Conservation (phyloP, 2,888 invertebrate genomes). For the Drosophila neonasuta region DNA sequence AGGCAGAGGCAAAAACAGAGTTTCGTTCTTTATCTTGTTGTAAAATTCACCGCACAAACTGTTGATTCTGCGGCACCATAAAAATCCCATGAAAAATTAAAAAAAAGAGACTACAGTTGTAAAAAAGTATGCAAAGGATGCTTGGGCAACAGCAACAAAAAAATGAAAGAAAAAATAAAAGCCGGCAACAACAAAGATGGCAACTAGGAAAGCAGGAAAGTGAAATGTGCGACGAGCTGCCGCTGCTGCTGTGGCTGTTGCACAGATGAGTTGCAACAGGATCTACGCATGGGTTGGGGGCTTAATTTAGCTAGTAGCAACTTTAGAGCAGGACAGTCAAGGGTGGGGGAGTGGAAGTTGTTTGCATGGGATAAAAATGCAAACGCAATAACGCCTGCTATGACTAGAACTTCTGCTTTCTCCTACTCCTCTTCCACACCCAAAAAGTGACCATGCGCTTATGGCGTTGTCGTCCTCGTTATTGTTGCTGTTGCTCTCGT, state of each 20-base stretch:
- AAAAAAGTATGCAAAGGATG: constrained; percentile 19
- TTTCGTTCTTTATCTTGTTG: constrained; percentile 75
- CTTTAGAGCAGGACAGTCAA: constrained; percentile 30
- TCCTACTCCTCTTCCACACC: constrained; percentile 1
- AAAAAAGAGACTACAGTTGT: constrained; percentile 37
- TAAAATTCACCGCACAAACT: constrained; percentile 81
- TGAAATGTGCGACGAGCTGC: constrained; percentile 54
- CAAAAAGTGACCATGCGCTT: constrained; percentile 50
- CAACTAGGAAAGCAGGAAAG: constrained; percentile 42
- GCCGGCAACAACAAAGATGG: constrained; percentile 12
- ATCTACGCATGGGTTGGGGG: constrained; percentile 53
- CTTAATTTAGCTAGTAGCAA: constrained; percentile 69
- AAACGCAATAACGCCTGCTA: constrained; percentile 58
- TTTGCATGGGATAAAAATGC: constrained; percentile 62
- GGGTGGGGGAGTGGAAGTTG: constrained; percentile 1
- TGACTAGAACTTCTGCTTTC: background rate
- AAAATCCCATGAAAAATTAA: constrained; percentile 79
- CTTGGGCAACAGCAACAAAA: constrained; percentile 25
- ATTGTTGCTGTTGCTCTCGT: constrained; percentile 40
- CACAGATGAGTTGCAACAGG: constrained; percentile 65
- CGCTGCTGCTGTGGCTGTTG: constrained; percentile 36
- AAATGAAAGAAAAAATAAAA: too few species aligned
- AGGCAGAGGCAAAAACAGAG: constrained; percentile 28
- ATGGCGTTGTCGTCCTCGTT: constrained; percentile 57
- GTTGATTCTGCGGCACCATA: constrained; percentile 80